Conservation (phyloP, 2,797 vertebrate species). For the Sebastes vulpes region DNA sequence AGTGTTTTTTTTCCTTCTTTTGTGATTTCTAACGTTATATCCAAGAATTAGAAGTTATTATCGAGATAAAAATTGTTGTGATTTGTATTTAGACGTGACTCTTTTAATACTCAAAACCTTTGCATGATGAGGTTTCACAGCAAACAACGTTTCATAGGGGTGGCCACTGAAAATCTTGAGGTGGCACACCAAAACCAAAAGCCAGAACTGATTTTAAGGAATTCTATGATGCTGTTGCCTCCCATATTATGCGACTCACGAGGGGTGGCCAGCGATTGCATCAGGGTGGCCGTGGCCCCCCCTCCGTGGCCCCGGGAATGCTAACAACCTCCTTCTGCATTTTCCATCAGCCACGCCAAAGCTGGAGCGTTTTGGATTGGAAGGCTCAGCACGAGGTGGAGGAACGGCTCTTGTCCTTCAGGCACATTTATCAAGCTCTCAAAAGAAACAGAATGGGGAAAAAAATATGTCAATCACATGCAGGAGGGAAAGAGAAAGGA, state of each 20-base stretch:
- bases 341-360: slow-evolving; percentile 2
- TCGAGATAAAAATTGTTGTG: neutral
- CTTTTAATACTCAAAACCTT: neutral
- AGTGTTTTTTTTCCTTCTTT: neutral
- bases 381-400: slow-evolving; percentile 8
- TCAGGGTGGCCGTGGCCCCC: neutral
- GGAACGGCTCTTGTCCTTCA: slow-evolving; percentile 51
- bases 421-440: slow-evolving; percentile 59
- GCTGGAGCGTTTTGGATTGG: slow-evolving; percentile 17
- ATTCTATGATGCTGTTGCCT: neutral
- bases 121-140: neutral
- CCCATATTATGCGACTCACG: neutral
- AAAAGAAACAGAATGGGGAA: slow-evolving; percentile 33
- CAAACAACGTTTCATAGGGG: neutral
- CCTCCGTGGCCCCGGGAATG: neutral
- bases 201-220: too few relatives aligned
- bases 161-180: too few relatives aligned
- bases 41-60: neutral
- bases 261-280: neutral
- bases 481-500: slow-evolving; percentile 13
- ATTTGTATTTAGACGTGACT: neutral
- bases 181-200: too few relatives aligned
- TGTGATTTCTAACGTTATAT: neutral
- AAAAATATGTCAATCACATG: slow-evolving; percentile 57
- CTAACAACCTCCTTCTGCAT: slow-evolving; percentile 14